Conservation (phyloP, 2,113 vertebrate genomes). For the Microtus pennsylvanicus region DNA sequence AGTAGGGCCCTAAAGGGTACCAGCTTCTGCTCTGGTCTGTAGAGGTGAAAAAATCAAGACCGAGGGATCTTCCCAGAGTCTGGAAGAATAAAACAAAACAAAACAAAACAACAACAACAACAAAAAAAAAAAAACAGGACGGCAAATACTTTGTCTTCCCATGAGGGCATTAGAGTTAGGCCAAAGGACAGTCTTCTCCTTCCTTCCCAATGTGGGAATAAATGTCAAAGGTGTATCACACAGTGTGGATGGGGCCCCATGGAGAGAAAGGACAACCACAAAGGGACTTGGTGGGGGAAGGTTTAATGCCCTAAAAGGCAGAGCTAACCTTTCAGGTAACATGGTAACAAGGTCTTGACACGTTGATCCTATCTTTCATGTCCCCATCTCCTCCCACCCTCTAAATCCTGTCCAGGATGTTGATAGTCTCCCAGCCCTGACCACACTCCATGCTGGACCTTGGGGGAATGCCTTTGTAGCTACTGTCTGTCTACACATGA, state of each 20-base stretch:
- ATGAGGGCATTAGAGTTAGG: background rate
- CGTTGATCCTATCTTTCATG: background rate
- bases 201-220: background rate
- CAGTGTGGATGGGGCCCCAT: no score
- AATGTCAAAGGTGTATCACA: background rate
- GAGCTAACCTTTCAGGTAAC: accelerated
- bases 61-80: no score
- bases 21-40: background rate
- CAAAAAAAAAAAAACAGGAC: background rate
- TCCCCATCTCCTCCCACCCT: background rate
- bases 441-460: background rate
- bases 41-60: background rate
- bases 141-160: background rate
- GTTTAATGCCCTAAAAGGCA: background rate
- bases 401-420: background rate
- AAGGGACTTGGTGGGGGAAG: no score
- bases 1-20: accelerated
- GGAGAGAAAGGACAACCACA: background rate
- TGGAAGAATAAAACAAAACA: background rate
- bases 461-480: background rate
- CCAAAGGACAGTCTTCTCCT: background rate
- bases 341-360: background rate
- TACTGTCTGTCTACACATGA: background rate
- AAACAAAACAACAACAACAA: background rate
- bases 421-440: background rate